phyloP scores from a whole-genome alignment of 1,140 invertebrate species.

The Ooceraea biroi region DNA sequence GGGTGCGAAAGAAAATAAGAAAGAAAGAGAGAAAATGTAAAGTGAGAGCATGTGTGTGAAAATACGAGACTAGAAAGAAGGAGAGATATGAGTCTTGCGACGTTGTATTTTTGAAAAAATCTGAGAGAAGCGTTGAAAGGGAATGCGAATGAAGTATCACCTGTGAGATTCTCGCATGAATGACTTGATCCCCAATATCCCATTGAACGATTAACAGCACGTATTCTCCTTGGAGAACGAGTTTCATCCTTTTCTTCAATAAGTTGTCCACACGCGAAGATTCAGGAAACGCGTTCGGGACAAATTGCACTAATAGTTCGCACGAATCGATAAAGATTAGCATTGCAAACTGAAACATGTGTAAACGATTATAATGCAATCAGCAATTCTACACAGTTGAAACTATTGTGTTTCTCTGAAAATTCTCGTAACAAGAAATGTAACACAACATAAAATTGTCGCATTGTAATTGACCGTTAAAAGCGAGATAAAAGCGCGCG shows the following conservation, averaged over 20 bases:
- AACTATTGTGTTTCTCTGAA: too few species aligned
- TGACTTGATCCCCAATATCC: background rate
- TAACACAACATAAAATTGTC: background rate
- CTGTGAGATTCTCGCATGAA: constrained; percentile 50
- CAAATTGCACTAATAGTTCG: too few species aligned
- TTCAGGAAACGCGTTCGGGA: background rate
- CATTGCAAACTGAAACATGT: too few species aligned
- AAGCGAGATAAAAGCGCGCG: background rate
- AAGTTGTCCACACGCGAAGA: constrained; percentile 14
- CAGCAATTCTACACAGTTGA: too few species aligned
- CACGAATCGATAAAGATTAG: too few species aligned
- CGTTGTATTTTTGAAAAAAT: constrained; percentile 66
- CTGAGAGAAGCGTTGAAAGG: constrained; percentile 41
- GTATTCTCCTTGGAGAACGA: background rate
- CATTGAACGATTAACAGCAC: background rate
- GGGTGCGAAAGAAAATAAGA: constrained; percentile 25
- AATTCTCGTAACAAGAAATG: background rate
- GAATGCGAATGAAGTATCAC: constrained; percentile 24
- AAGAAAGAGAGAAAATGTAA: constrained; percentile 10
- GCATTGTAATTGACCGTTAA: background rate
- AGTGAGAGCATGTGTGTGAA: background rate
- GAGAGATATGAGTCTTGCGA: constrained; percentile 25
- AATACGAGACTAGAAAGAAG: background rate
- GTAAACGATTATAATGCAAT: too few species aligned
- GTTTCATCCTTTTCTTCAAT: background rate